Percentiles rank a stretch among this genome's conserved stretches.
phyloP scores from a whole-genome alignment of 2,113 vertebrate genomes.

The Columbina picui region DNA sequence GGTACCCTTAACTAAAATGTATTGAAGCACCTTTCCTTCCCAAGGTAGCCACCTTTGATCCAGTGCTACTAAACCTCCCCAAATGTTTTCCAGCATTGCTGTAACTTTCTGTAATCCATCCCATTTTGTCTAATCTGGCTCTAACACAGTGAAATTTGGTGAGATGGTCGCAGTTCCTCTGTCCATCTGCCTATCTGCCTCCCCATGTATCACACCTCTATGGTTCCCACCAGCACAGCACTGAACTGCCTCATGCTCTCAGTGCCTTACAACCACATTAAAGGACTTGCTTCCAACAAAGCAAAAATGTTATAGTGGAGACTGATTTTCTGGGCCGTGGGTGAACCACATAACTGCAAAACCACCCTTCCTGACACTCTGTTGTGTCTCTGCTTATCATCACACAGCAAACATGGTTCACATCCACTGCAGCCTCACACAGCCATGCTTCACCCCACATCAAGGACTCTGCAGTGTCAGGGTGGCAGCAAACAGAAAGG shows the following conservation, averaged over 20 bases:
- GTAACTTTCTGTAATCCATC: neutral
- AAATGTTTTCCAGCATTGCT: neutral
- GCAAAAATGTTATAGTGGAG: neutral
- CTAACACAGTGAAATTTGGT: neutral
- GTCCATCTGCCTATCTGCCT: neutral
- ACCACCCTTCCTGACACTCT: neutral
- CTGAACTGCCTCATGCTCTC: neutral
- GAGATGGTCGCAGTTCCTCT: neutral
- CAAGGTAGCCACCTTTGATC: neutral
- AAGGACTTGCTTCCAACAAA: neutral
- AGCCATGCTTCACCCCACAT: neutral
- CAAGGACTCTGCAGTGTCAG: neutral
- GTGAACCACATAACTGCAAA: neutral
- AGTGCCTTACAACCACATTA: neutral
- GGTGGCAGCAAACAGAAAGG: neutral
- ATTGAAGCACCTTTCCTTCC: neutral
- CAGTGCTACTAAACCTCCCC: neutral
- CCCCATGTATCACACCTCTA: neutral
- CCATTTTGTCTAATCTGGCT: neutral
- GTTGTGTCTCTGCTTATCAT: neutral
- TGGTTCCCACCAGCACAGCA: neutral
- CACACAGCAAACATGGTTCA: neutral
- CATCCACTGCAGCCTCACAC: fast-evolving
- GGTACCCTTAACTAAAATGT: neutral
- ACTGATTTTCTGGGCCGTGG: neutral